Base-by-base conservation (phyloP, 2,113 vertebrate genomes). In the Engystomops pustulosus region DNA sequence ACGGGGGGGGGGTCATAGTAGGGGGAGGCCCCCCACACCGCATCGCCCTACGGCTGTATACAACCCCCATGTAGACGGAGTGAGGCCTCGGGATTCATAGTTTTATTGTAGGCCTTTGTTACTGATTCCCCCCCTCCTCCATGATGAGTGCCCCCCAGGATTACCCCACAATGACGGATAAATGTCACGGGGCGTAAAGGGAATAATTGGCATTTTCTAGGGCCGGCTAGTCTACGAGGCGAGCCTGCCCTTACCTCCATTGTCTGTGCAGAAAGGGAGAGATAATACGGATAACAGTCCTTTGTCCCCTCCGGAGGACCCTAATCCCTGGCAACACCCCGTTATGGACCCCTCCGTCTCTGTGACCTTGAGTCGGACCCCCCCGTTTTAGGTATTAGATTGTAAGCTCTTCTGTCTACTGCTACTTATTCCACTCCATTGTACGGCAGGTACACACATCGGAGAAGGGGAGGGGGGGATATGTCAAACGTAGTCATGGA, bases 331-430 rank as follows among this genome's bases (percentile, higher is more conserved):
- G 49, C 41, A 44, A 47, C 70, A 25, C n/a, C 44, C 74, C 27
- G 2, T 58, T 36, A 55, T 58, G 17, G 17, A 30, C 74, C 74
- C 30, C 65, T 23, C 44, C 32, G 25, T 32, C 34, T 20, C 9
- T 3, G 9, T 84, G 82, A 84, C 82, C 82, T 84, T 84, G 82
- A 84, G 30, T 30, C 17, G 4, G 12, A 51, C 20, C 30, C 67
- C 27, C 65, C 67, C 47, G 14, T 30, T 6, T 15, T 6, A 69
- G 36, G 11, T 2, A 32, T 45, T 84, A 78, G 74, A 84, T 41
- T 70, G 82, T 32, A 53, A 79, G 82, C 62, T 78, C 74, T 25
- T 53, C 41, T n/a, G 81, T 9, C 69, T 17, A 72, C 49, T 49
- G 38, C 15, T 30, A 8, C 62, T 67, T 67, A 8, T 34, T 32